Conservation (phyloP, 2,113 vertebrate genomes). For the Vanacampus margaritifer region DNA sequence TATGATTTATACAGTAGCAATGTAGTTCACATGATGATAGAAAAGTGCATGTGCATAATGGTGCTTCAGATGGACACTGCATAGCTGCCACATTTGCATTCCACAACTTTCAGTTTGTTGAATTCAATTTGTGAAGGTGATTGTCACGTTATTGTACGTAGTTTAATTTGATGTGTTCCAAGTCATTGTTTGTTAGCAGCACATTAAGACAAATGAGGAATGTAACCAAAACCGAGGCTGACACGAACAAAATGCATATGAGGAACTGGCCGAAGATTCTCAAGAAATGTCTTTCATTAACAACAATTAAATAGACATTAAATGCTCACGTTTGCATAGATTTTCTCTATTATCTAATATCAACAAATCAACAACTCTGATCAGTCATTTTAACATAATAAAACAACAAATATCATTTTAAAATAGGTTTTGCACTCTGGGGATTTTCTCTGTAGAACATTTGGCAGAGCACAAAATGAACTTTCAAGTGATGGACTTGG, state of each 20-base stretch:
- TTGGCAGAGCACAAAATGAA: too few species aligned
- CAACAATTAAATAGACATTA: not conserved
- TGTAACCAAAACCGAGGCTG: not conserved
- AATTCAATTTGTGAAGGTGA: not conserved
- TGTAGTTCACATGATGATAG: slow-evolving; percentile 1
- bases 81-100: not conserved
- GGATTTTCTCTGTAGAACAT: too few species aligned
- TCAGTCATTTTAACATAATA: too few species aligned
- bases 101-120: not conserved
- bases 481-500: too few species aligned
- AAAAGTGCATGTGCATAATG: not conserved
- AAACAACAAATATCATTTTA: too few species aligned
- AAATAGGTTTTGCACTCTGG: too few species aligned
- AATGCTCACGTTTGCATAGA: not conserved
- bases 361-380: not conserved
- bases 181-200: not conserved
- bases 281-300: not conserved
- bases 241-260: too few species aligned
- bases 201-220: not conserved
- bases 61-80: not conserved
- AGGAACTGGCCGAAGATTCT: not conserved
- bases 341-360: not conserved
- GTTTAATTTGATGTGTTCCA: not conserved
- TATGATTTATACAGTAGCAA: slow-evolving; percentile 46
- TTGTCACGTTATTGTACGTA: not conserved